Evolutionary conservation across 2,797 vertebrate genomes (phyloP).

Genomic region (Momotus momota): DNA sequence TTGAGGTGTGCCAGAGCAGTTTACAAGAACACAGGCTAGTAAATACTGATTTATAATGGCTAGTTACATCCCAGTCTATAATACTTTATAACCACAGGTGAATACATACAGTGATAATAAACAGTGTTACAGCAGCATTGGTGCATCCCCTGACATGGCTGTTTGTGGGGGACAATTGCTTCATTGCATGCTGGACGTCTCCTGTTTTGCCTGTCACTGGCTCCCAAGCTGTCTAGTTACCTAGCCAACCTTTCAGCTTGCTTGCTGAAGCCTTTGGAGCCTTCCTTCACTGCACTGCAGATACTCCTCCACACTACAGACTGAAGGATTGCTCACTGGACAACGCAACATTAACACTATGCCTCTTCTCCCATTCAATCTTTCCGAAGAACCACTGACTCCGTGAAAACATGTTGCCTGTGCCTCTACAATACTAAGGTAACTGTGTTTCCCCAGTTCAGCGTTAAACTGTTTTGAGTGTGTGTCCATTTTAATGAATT

Average conservation of each 20-base stretch:
- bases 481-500: not conserved
- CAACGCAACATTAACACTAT: not conserved
- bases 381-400: not conserved
- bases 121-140: not conserved
- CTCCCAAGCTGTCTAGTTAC: not conserved
- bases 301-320: not conserved
- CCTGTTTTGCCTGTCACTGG: not conserved
- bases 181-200: not conserved
- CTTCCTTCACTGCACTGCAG: not conserved
- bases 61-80: constrained; percentile 8
- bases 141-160: not conserved
- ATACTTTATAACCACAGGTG: not conserved
- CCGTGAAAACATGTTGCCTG: not conserved
- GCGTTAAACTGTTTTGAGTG: not conserved
- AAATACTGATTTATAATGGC: constrained; percentile 37
- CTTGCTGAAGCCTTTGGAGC: not conserved
- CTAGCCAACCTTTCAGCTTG: not conserved
- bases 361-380: not conserved
- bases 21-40: not conserved
- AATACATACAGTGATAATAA: not conserved
- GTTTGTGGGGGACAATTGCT: not conserved
- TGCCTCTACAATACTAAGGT: not conserved
- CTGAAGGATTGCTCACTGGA: not conserved
- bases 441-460: not conserved
- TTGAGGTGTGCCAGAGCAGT: constrained; percentile 14